These are phyloP conservation scores for Epinephelus cyanopodus DNA, from an alignment of 2,113 vertebrate genomes.

Conservation along the genomic window DNA sequence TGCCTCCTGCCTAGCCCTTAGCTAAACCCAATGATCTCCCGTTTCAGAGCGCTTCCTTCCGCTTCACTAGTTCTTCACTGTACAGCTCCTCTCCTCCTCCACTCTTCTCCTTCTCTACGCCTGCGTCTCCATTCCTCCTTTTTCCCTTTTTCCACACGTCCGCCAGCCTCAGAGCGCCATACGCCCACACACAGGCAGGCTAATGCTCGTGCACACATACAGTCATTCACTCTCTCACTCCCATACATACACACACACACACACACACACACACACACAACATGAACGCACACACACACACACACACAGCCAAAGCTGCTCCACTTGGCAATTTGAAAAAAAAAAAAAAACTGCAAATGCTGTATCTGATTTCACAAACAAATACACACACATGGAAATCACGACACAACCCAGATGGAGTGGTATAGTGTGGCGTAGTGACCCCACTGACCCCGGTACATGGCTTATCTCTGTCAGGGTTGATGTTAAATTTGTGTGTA, in stretches of 20 bases:
- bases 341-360: conserved; percentile 47
- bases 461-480: conserved; percentile 15
- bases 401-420: conserved; percentile 48
- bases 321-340: conserved; percentile 59
- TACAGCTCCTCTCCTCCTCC: conserved; percentile 73
- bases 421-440: conserved; percentile 32
- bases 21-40: conserved; percentile 83
- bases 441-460: conserved; percentile 52
- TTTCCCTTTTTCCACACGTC: conserved; percentile 73
- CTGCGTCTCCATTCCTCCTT: conserved; percentile 70
- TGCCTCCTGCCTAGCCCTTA: conserved; percentile 80
- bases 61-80: conserved; percentile 79
- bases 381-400: conserved; percentile 42
- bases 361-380: conserved; percentile 48
- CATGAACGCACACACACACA: conserved; percentile 10
- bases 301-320: conserved; percentile 56
- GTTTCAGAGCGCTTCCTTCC: conserved; percentile 84
- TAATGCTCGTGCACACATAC: conserved; percentile 64
- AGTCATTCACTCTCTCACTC: conserved; percentile 58
- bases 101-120: conserved; percentile 64
- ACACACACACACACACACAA: not conserved
- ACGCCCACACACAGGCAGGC: conserved; percentile 79
- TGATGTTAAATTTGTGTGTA: conserved; percentile 27
- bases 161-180: conserved; percentile 77
- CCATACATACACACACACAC: conserved; percentile 1